These are phyloP conservation scores for Enteromius mattozi DNA, from an alignment of 2,797 vertebrate genomes.

Conservation along the genomic window DNA sequence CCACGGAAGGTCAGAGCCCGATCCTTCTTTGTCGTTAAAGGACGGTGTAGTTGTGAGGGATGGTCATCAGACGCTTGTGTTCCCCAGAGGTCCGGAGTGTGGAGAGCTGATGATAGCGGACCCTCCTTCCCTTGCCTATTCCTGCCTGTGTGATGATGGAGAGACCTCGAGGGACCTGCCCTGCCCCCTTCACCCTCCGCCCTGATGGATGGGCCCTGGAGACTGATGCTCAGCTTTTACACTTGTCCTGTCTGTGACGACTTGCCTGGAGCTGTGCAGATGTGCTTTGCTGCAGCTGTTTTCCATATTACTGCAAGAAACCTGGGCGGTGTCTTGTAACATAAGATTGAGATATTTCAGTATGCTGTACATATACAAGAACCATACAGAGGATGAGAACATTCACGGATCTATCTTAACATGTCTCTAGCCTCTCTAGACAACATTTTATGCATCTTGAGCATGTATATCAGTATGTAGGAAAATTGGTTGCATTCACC, in stretches of 20 bases:
- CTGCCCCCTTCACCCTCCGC: not conserved
- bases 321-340: not conserved
- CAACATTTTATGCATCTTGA: not conserved
- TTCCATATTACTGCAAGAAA: not conserved
- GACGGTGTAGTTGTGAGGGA: not conserved
- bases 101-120: constrained; percentile 22
- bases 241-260: not conserved
- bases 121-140: not conserved
- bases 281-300: constrained; percentile 12
- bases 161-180: constrained; percentile 20
- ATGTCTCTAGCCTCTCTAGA: not conserved
- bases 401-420: not conserved
- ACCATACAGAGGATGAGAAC: not conserved
- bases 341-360: not conserved
- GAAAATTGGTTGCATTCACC: not conserved
- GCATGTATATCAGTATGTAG: not conserved
- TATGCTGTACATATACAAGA: not conserved
- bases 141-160: constrained; percentile 14
- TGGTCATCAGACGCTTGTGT: not conserved
- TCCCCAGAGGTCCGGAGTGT: not conserved
- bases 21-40: constrained; percentile 35
- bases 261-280: not conserved
- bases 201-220: constrained; percentile 36
- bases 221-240: constrained; percentile 19
- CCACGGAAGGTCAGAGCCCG: not conserved